These are phyloP conservation scores for Siniperca undulata DNA, from an alignment of 2,797 vertebrate species.

Conservation along the genomic window DNA sequence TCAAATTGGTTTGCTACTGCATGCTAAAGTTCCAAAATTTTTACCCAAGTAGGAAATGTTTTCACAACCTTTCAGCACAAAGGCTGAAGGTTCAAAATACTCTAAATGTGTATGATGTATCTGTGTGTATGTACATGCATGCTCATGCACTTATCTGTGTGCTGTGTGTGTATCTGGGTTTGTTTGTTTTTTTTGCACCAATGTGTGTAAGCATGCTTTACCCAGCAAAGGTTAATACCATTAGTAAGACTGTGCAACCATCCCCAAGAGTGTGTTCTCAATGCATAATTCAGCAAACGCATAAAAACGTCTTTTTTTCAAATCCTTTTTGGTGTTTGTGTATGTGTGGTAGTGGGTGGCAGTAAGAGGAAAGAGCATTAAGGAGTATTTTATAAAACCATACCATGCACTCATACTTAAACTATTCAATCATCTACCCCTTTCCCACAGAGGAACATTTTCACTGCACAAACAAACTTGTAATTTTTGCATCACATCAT, in stretches of 20 bases:
- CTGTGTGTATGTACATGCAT: conserved; percentile 1
- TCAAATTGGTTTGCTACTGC: conserved; percentile 17
- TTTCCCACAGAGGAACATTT: conserved; percentile 17
- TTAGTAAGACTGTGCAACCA: conserved; percentile 62
- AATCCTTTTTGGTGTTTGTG: conserved; percentile 57
- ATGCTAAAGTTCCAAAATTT: conserved; percentile 21
- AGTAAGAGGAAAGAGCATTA: conserved; percentile 29
- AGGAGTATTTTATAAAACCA: conserved; percentile 38
- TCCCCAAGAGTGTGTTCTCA: conserved; percentile 66
- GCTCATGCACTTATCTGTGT: conserved; percentile 22
- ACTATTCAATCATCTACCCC: conserved; percentile 20
- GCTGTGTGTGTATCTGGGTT: conserved; percentile 14
- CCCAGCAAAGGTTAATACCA: conserved; percentile 63
- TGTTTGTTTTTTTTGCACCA: conserved; percentile 13
- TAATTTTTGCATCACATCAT: conserved; percentile 45
- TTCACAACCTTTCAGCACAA: conserved; percentile 42
- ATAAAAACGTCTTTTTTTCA: conserved; percentile 46
- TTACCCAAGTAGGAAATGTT: conserved; percentile 40
- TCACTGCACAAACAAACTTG: conserved; percentile 28
- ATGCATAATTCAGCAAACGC: conserved; percentile 78
- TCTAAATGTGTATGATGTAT: conserved; percentile 29
- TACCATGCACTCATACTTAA: conserved; percentile 19
- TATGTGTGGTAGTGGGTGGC: conserved; percentile 40
- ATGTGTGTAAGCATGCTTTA: conserved; percentile 54
- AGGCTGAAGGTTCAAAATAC: background rate